Evolutionary conservation across 2,888 invertebrate genomes (phyloP).

Genomic region (Caenorhabditis sp.): DNA sequence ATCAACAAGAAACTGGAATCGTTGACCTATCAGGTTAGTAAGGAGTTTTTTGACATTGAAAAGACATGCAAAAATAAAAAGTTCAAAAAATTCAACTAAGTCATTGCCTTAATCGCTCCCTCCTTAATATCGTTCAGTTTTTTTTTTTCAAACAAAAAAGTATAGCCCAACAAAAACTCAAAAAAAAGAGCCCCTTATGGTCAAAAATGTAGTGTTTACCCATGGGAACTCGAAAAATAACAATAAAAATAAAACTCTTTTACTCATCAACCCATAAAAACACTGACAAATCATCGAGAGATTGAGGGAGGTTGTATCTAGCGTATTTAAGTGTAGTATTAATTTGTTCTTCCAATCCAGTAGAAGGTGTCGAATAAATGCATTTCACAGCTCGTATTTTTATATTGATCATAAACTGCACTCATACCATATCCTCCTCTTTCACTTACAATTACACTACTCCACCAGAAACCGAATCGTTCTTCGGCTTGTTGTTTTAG

Average conservation of each 20-base stretch:
- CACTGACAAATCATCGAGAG: conserved; percentile 11
- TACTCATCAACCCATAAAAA: conserved; percentile 2
- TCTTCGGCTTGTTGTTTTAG: conserved; percentile 69
- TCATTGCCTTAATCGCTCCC: background rate
- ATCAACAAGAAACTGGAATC: conserved; percentile 77
- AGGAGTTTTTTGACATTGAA: too few species aligned
- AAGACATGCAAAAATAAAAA: conserved; percentile 4
- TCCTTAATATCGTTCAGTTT: background rate
- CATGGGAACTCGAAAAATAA: background rate
- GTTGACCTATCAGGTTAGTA: conserved; percentile 73
- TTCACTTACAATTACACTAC: conserved; percentile 69
- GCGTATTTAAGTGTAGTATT: background rate
- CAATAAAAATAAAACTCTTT: conserved; percentile 1
- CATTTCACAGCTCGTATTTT: conserved; percentile 70
- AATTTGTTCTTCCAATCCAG: conserved; percentile 67
- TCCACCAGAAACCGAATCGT: conserved; percentile 71
- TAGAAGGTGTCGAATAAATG: conserved; percentile 70
- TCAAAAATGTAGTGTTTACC: background rate
- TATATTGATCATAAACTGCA: conserved; percentile 69
- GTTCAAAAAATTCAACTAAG: background rate
- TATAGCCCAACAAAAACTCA: background rate
- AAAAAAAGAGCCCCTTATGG: conserved; percentile 25
- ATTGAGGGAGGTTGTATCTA: background rate
- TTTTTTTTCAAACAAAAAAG: background rate
- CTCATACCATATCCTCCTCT: conserved; percentile 70